These are phyloP conservation scores for Apogon talboti DNA, from an alignment of 2,797 vertebrate genomes.

Conservation along the genomic window DNA sequence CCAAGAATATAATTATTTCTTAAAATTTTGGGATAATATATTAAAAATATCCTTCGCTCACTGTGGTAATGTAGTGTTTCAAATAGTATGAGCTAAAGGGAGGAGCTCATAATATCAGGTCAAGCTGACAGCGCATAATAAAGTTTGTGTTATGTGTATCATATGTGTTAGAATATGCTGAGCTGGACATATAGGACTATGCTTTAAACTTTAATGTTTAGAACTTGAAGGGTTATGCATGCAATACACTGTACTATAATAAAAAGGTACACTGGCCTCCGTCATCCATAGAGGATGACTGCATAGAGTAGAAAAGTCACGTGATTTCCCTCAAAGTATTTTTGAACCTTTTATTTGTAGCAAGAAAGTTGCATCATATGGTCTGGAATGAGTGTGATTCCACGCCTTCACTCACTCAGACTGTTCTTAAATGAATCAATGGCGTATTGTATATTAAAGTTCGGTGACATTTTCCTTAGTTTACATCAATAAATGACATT, in stretches of 20 bases:
- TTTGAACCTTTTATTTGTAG: conserved; percentile 41
- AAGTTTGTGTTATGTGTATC: conserved; percentile 32
- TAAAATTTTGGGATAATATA: conserved; percentile 1
- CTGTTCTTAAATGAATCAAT: not conserved
- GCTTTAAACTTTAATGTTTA: conserved; percentile 27
- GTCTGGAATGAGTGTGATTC: conserved; percentile 21
- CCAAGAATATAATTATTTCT: not conserved
- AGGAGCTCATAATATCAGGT: conserved; percentile 30
- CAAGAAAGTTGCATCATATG: conserved; percentile 9
- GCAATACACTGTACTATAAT: conserved; percentile 44
- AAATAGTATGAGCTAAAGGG: conserved; percentile 24
- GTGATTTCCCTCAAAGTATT: conserved; percentile 43
- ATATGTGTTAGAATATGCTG: conserved; percentile 25
- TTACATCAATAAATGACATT: not conserved
- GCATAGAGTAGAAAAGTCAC: conserved; percentile 28
- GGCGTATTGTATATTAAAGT: conserved; percentile 2
- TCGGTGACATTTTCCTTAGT: too few relatives aligned
- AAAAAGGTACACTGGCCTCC: conserved; percentile 23
- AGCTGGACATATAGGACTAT: conserved; percentile 21
- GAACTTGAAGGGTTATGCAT: conserved; percentile 53
- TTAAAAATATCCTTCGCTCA: conserved; percentile 13
- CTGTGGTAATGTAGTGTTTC: conserved; percentile 8
- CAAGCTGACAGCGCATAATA: conserved; percentile 25
- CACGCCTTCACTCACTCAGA: not conserved
- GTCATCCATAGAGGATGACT: conserved; percentile 41